Percentiles rank a stretch among this genome's conserved stretches.
These are phyloP conservation scores for Elysia crispata DNA, from an alignment of 2,888 invertebrate species.

Conservation along the genomic window DNA sequence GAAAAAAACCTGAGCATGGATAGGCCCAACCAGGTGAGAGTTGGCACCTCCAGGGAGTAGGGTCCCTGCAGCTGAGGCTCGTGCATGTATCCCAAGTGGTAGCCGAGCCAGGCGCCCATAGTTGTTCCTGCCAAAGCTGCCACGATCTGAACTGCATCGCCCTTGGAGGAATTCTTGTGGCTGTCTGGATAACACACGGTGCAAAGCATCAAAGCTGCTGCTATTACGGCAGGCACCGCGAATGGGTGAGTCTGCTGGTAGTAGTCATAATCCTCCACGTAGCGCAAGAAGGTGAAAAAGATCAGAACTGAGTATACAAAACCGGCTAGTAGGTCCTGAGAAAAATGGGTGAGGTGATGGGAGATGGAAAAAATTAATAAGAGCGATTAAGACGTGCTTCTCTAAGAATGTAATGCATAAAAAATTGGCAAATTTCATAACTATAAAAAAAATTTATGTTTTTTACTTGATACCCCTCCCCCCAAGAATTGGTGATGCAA, in stretches of 20 bases:
- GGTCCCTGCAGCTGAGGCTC: slow-evolving; percentile 45
- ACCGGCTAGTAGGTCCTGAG: slow-evolving; percentile 66
- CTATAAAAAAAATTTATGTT: too few species aligned
- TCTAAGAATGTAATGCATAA: too few species aligned
- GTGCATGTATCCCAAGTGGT: slow-evolving; percentile 61
- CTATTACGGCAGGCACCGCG: slow-evolving; percentile 59
- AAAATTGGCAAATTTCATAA: too few species aligned
- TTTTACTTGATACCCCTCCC: too few species aligned
- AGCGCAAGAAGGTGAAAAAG: slow-evolving; percentile 55
- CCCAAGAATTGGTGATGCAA: too few species aligned
- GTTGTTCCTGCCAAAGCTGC: slow-evolving; percentile 58
- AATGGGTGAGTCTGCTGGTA: slow-evolving; percentile 65
- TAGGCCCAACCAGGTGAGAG: slow-evolving; percentile 56
- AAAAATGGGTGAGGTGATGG: too few species aligned
- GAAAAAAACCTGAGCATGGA: slow-evolving; percentile 61
- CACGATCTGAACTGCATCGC: slow-evolving; percentile 64
- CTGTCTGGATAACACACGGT: slow-evolving; percentile 65
- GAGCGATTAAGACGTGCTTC: too few species aligned
- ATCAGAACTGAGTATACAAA: slow-evolving; percentile 54
- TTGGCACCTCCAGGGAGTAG: slow-evolving; percentile 55
- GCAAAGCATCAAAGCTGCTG: slow-evolving; percentile 60
- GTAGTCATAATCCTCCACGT: slow-evolving; percentile 60
- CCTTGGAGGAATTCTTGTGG: slow-evolving; percentile 59
- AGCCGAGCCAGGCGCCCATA: slow-evolving; percentile 63
- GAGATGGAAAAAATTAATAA: too few species aligned